Base-by-base conservation (phyloP, 2,113 vertebrate species). In the Calyptomena viridis region DNA sequence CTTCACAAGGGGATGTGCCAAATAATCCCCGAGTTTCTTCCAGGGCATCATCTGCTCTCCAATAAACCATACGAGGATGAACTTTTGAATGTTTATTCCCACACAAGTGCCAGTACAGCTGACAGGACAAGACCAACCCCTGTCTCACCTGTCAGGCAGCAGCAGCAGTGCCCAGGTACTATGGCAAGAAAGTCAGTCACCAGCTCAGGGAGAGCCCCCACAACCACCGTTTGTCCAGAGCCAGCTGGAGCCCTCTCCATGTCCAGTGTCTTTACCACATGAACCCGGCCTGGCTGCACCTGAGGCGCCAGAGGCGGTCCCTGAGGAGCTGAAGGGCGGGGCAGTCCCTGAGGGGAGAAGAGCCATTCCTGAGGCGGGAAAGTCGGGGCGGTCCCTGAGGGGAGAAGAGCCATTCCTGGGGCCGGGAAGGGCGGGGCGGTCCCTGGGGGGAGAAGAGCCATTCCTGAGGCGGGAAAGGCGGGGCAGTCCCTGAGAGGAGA, bases 191-290 rank as follows among this genome's bases (percentile, higher is more conserved):
- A 0, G 18, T 0, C 68, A 37, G 46, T 1, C 81, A 24, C 22
- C 53, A 22, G 25, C 49, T 10, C 64, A 3, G 30, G 6, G 13
- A 14, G 11, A 60, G 21, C 8, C 44, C 9, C 23, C 27, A 1
- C 24, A 12, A 7, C 21, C 23, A 7, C 0, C 8, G 0, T 33
- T 19, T 9, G 31, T 18, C 20, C 31, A 4, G 0, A 9, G 4
- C 11, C 16, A 8, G 17, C 58, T 4, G 21, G 5, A 33, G 15
- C 0, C 35, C 3, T 5, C 25, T 8, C 31, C n/a, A 0, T 0
- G 1, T 8, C 14, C 64, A 5, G 0, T 2, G 1, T 2, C 28
- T 68, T 33, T 6, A 28, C 15, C 33, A 4, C 64, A 31, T 0
- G 5, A 40, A 5, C 8, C 15, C 9, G 6, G 23, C 27, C 37